Evolutionary conservation across 1,140 invertebrate species (phyloP).

Genomic region (Doryteuthis pealeii): DNA sequence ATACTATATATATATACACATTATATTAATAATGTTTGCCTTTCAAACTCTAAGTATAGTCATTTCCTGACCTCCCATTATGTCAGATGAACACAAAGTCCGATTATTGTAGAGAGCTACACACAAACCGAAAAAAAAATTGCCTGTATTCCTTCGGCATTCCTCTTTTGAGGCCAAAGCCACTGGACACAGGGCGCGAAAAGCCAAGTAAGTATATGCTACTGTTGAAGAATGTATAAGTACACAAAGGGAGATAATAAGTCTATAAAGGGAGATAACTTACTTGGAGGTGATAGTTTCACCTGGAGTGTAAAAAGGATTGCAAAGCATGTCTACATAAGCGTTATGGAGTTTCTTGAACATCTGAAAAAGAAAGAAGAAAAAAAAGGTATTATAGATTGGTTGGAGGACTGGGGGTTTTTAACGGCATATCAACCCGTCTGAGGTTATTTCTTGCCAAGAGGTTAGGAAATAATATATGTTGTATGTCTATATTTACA

Average conservation of each 20-base stretch:
- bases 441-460: too few relatives aligned
- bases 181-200: neutral
- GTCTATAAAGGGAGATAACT: neutral
- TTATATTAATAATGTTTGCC: too few relatives aligned
- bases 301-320: constrained; percentile 88
- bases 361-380: constrained; percentile 67
- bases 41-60: too few relatives aligned
- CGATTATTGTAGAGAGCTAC: neutral
- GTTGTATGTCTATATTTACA: too few relatives aligned
- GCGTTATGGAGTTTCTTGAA: constrained; percentile 86
- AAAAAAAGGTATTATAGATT: neutral
- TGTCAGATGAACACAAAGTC: neutral
- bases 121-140: neutral
- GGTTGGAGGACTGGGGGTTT: neutral
- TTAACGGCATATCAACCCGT: too few relatives aligned
- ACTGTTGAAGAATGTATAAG: neutral
- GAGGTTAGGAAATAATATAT: too few relatives aligned
- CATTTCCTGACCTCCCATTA: neutral
- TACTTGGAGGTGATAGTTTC: constrained; percentile 57
- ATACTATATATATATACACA: too few relatives aligned
- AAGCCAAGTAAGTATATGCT: neutral
- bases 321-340: constrained; percentile 90
- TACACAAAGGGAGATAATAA: neutral
- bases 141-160: too few relatives aligned
- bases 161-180: neutral